Evolutionary conservation across 2,888 invertebrate genomes (phyloP).

Genomic region (Pristionchus arcanus): DNA sequence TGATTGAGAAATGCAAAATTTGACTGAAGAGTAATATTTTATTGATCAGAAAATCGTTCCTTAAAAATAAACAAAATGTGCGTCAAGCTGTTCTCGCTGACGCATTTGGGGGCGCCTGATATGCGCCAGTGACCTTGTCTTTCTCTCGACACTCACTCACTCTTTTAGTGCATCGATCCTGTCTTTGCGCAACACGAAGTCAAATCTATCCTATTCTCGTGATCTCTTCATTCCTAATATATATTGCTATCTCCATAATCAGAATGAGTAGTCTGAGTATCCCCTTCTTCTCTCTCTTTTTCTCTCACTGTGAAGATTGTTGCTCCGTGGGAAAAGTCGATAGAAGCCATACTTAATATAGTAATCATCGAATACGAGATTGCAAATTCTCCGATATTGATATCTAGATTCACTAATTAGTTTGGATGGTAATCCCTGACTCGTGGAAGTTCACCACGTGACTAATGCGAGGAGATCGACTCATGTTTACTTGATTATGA

Average conservation of each 20-base stretch:
- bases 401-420: not conserved
- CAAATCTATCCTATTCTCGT: not conserved
- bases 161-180: conserved; percentile 50
- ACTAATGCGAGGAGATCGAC: not conserved
- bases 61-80: not conserved
- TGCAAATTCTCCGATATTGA: not conserved
- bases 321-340: not conserved
- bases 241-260: not conserved
- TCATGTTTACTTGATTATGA: not conserved
- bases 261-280: not conserved
- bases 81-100: not conserved
- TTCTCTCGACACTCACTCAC: conserved; percentile 36
- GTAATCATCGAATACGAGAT: not conserved
- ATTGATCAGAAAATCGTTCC: not conserved
- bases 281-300: not conserved
- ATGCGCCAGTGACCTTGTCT: conserved; percentile 43
- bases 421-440: not conserved
- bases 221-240: not conserved
- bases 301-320: not conserved
- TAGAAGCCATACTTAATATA: not conserved
- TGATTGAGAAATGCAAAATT: not conserved
- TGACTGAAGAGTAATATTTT: not conserved
- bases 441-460: not conserved
- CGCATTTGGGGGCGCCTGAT: not conserved
- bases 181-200: conserved; percentile 10